phyloP scores from a whole-genome alignment of 2,797 vertebrate genomes.

The Philypnodon macrostomus region DNA sequence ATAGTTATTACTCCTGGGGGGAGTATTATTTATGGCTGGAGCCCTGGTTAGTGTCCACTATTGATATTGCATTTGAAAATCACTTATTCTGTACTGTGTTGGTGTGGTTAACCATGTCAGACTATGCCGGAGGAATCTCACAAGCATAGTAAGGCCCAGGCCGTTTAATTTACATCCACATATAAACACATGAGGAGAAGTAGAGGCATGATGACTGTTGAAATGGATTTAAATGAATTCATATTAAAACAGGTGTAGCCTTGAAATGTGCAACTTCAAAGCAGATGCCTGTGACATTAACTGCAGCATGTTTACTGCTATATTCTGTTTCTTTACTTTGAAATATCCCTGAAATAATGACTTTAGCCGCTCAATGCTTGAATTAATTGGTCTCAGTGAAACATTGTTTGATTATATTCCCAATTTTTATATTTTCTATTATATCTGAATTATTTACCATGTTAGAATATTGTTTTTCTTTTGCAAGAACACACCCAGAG shows the following conservation, averaged over 20 bases:
- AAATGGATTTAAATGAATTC: conserved; percentile 52
- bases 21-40: too few species aligned
- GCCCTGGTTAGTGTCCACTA: not conserved
- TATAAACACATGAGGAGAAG: conserved; percentile 20
- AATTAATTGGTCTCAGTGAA: conserved; percentile 12
- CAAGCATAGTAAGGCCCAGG: conserved; percentile 26
- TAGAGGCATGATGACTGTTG: conserved; percentile 28
- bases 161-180: conserved; percentile 45
- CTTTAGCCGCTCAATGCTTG: not conserved
- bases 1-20: too few species aligned
- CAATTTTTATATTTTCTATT: too few species aligned
- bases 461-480: too few species aligned
- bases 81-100: conserved; percentile 6
- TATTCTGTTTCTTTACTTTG: conserved; percentile 14
- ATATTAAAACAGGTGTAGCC: conserved; percentile 57
- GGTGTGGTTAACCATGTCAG: conserved; percentile 51
- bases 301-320: conserved; percentile 45
- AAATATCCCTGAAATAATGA: conserved; percentile 23
- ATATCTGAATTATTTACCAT: too few species aligned
- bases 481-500: too few species aligned
- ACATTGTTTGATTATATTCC: conserved; percentile 3
- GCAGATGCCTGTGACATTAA: conserved; percentile 37
- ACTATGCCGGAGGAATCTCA: conserved; percentile 36
- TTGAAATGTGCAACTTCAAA: conserved; percentile 59
- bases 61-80: too few species aligned